Base-by-base conservation (phyloP, 2,113 vertebrate species). In the Charadrius vociferus region DNA sequence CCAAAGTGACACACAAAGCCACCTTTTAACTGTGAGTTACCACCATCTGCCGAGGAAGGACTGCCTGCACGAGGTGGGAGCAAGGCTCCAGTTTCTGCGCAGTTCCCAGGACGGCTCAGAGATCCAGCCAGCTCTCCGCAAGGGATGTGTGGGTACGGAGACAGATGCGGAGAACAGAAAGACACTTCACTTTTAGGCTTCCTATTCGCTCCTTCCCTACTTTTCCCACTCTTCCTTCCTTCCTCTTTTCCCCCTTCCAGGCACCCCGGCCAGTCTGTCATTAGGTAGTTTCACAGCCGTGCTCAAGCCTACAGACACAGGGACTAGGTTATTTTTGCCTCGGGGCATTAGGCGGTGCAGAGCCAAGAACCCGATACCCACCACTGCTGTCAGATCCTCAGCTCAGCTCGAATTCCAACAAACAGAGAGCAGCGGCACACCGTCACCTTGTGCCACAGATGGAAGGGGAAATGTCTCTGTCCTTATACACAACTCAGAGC, bases 371-470 rank as follows among this genome's bases (percentile, higher is more conserved):
- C 45, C 32, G 62, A 96, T 56, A 91, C 15, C 58, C 50, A 85
- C 47, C 15, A 18, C 71, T 1, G 12, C 91, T 88, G 75, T 77
- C 5, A 4, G 66, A 95, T 70, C 66, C 0, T 1, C 63, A 93
- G 87, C 74, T 90, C 5, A 0, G 92, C 78, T 93, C 23, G 2
- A 91, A 96, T 97, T 95, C 84, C 94, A 93, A 58, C 80, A 92
- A 93, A 94, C 5, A 85, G 53, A 45, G 39, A 84, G 39, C 53
- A 78, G 72, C 26, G 10, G 63, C 72, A 88, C 71, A 39, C 81
- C 93, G 91, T 95, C 91, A 95, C 94, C 87, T 93, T 95, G 78
- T 88, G 84, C 50, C 74, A 88, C n/a, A 95, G 88, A 94, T 72
- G 61, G 78, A 92, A 92, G 62, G 47, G 61, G 26, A 80, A 89